Percentiles rank a stretch among this genome's conserved stretches.
Conservation (phyloP, 2,797 vertebrate species). For the Remorina albescens region DNA sequence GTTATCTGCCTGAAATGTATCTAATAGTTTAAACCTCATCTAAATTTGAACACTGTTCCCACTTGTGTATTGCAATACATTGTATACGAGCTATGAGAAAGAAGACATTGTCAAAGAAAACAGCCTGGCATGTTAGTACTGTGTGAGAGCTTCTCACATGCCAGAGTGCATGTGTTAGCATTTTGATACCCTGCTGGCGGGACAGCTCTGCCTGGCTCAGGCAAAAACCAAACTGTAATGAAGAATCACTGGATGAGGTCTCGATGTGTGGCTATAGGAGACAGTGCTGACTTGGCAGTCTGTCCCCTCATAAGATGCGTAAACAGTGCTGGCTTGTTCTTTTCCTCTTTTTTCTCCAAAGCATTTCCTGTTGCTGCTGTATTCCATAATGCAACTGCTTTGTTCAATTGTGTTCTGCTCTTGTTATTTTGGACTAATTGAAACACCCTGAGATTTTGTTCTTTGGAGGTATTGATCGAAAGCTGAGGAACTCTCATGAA, state of each 20-base stretch:
- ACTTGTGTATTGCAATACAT: constrained; percentile 14
- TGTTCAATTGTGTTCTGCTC: constrained; percentile 35
- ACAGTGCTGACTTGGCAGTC: constrained; percentile 67
- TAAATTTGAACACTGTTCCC: constrained; percentile 3
- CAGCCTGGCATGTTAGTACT: constrained; percentile 37
- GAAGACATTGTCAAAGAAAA: constrained; percentile 29
- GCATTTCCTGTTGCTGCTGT: constrained; percentile 19
- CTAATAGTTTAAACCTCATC: constrained; percentile 2
- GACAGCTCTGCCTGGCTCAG: constrained; percentile 43
- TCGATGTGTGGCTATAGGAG: constrained; percentile 56
- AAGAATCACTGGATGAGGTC: constrained; percentile 62
- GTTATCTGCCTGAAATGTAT: background rate
- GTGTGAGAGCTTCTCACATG: constrained; percentile 53
- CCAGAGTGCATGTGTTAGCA: constrained; percentile 63
- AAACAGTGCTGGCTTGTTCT: constrained; percentile 50
- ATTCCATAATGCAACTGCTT: constrained; percentile 17
- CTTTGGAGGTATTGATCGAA: constrained; percentile 32
- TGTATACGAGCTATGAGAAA: constrained; percentile 38
- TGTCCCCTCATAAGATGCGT: constrained; percentile 65
- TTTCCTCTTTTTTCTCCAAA: constrained; percentile 42
- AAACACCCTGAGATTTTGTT: constrained; percentile 39
- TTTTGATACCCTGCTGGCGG: constrained; percentile 59
- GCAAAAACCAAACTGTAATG: constrained; percentile 56
- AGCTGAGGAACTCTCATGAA: constrained; percentile 11
- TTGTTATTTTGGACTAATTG: constrained; percentile 29